These are phyloP conservation scores for Rhinatrema bivittatum DNA, from an alignment of 2,797 vertebrate genomes.

Conservation along the genomic window DNA sequence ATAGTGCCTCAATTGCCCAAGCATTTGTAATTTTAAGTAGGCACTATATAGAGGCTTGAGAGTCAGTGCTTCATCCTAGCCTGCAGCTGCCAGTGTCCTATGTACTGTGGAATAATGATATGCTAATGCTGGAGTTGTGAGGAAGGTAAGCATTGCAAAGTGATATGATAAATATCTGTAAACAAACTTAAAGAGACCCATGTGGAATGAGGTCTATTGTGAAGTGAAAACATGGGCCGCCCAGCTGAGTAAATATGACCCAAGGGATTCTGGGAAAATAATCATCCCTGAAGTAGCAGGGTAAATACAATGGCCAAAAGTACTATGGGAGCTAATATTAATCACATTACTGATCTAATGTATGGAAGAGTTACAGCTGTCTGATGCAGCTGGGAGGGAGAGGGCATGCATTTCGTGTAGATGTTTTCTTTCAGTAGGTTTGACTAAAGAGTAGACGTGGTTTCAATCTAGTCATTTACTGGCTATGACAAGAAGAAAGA, in stretches of 20 bases:
- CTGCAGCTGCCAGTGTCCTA: slow-evolving; percentile 5
- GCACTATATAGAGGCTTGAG: too few species aligned
- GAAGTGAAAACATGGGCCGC: slow-evolving; percentile 4
- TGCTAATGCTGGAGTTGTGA: not conserved
- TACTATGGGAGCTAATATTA: too few species aligned
- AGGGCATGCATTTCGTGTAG: too few species aligned
- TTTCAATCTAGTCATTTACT: too few species aligned
- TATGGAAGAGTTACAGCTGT: too few species aligned
- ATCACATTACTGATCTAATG: too few species aligned
- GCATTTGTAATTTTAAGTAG: too few species aligned
- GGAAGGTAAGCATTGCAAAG: slow-evolving; percentile 14
- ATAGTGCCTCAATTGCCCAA: too few species aligned
- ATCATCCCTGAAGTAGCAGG: slow-evolving; percentile 9
- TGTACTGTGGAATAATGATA: not conserved
- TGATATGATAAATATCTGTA: slow-evolving; percentile 8
- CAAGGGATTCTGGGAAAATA: not conserved
- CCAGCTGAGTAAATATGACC: slow-evolving; percentile 45
- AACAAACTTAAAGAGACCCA: slow-evolving; percentile 16
- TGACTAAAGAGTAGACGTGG: too few species aligned
- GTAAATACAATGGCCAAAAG: slow-evolving; percentile 11
- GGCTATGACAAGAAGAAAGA: too few species aligned
- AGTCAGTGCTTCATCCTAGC: not conserved
- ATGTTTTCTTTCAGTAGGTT: too few species aligned
- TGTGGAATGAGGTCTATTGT: not conserved
- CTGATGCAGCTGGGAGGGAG: too few species aligned